Conservation (phyloP, 2,888 invertebrate species). For the Acanthosepion lycidas region DNA sequence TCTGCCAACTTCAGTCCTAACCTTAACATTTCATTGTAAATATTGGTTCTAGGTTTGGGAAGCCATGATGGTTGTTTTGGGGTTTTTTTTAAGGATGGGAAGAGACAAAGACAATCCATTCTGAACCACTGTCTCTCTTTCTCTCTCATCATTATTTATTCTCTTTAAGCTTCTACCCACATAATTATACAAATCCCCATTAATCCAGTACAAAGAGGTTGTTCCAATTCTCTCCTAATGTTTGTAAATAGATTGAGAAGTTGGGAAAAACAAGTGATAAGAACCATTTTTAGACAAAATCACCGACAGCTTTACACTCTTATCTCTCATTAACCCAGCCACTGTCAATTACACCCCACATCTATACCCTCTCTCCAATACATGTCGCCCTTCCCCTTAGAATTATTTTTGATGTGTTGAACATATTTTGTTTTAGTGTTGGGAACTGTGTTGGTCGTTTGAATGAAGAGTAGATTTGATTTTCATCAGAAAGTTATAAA, state of each 20-base stretch:
- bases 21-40: neutral
- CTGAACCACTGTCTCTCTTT: neutral
- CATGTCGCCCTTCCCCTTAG: neutral
- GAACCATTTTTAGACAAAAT: slow-evolving; percentile 7
- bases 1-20: neutral
- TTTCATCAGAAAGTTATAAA: neutral
- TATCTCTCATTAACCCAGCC: slow-evolving; percentile 20
- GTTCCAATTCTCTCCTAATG: neutral
- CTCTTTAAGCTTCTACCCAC: neutral
- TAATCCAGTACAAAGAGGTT: neutral
- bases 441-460: neutral
- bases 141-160: neutral
- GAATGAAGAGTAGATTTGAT: too few species aligned
- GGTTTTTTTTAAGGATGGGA: neutral
- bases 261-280: neutral
- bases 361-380: neutral
- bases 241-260: neutral
- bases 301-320: neutral
- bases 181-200: neutral
- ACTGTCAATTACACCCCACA: neutral
- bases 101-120: neutral
- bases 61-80: neutral
- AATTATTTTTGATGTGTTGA: neutral
- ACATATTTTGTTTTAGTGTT: neutral
- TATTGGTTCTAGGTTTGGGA: neutral